These are phyloP conservation scores for Tragelaphus eurycerus DNA, from an alignment of 2,797 vertebrate species.

Conservation along the genomic window DNA sequence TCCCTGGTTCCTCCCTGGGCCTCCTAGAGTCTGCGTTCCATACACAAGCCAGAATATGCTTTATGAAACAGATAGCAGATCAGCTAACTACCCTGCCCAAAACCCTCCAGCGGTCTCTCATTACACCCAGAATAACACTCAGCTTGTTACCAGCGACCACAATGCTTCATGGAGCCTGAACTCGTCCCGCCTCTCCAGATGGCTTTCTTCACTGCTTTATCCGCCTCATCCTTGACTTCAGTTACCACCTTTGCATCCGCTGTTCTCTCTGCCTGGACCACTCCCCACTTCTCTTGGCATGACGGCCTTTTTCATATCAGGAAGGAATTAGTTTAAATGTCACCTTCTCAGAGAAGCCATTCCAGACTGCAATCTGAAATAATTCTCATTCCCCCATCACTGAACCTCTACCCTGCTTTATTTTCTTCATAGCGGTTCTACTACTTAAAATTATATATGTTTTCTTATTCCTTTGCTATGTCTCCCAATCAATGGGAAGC, in stretches of 20 bases:
- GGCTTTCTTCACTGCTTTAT: neutral
- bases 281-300: neutral
- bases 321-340: neutral
- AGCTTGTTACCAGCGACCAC: accelerated
- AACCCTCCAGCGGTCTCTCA: neutral
- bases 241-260: neutral
- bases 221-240: neutral
- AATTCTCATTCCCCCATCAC: neutral
- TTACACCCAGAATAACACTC: neutral
- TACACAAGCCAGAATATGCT: neutral
- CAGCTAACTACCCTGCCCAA: neutral
- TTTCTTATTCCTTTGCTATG: neutral
- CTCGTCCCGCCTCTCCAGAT: neutral
- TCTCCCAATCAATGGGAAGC: neutral
- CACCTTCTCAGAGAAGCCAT: neutral
- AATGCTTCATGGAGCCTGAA: neutral
- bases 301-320: neutral
- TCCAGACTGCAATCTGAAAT: neutral
- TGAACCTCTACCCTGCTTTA: neutral
- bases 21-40: neutral
- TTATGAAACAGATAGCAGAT: neutral
- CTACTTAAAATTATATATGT: neutral
- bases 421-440: neutral
- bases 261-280: neutral
- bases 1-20: neutral